Conservation (phyloP, 2,888 invertebrate species). For the Strigamia transsilvanica region DNA sequence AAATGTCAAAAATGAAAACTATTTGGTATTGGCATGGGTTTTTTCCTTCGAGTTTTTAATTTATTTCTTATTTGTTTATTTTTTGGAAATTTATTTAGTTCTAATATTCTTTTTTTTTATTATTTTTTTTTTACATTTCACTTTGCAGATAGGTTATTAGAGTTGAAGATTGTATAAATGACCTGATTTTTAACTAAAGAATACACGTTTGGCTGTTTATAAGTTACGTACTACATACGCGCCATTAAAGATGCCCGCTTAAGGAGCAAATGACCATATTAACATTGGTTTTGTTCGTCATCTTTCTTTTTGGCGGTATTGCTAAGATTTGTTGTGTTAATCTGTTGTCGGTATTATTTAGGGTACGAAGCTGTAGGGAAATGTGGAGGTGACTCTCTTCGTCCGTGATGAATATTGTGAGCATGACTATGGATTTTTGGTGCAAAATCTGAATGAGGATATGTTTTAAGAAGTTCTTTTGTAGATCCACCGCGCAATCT, state of each 20-base stretch:
- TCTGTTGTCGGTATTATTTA: slow-evolving; percentile 1
- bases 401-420: slow-evolving; percentile 33
- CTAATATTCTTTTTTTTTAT: not conserved
- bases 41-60: not conserved
- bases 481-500: slow-evolving; percentile 64
- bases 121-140: not conserved
- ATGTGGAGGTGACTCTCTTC: slow-evolving; percentile 37
- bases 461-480: slow-evolving; percentile 48
- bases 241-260: not conserved
- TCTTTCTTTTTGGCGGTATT: not conserved
- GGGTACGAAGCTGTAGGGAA: slow-evolving; percentile 24
- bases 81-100: not conserved
- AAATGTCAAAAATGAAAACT: not conserved
- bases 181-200: not conserved
- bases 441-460: slow-evolving; percentile 34
- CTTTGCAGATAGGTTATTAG: not conserved
- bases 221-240: not conserved
- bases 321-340: not conserved
- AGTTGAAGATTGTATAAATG: not conserved
- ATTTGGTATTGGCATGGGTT: slow-evolving; percentile 9
- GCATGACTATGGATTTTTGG: slow-evolving; percentile 40
- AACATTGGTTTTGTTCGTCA: not conserved
- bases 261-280: not conserved
- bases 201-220: slow-evolving; percentile 19
- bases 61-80: not conserved